These are phyloP conservation scores for Bellardia pandia DNA, from an alignment of 2,888 invertebrate genomes.

Conservation along the genomic window DNA sequence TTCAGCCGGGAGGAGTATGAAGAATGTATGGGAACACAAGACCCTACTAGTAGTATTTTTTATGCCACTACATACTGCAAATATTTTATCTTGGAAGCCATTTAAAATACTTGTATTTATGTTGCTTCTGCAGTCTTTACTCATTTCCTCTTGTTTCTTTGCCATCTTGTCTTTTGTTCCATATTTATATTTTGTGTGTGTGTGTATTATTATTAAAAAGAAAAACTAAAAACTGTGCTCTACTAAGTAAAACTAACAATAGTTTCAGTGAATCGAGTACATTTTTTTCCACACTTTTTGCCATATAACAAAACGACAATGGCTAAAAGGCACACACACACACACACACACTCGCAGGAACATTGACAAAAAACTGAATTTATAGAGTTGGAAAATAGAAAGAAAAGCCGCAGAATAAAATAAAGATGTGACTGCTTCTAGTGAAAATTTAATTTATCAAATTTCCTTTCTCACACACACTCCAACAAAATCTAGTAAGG, in stretches of 20 bases:
- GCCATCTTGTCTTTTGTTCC: constrained; percentile 53
- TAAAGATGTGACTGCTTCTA: constrained; percentile 54
- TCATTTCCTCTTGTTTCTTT: constrained; percentile 34
- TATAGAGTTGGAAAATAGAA: constrained; percentile 46
- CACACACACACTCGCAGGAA: background rate
- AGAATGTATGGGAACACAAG: background rate
- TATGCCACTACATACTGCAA: constrained; percentile 55
- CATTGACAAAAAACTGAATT: constrained; percentile 52
- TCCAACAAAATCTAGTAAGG: too few species aligned
- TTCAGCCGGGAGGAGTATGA: background rate
- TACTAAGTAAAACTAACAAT: constrained; percentile 70
- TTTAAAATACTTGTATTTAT: constrained; percentile 67
- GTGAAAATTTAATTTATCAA: constrained; percentile 72
- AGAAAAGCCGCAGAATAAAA: constrained; percentile 10
- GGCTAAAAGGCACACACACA: constrained; percentile 33
- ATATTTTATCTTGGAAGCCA: constrained; percentile 71
- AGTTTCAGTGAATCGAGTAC: constrained; percentile 45
- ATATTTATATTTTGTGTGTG: background rate
- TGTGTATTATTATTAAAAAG: background rate
- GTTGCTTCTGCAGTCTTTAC: constrained; percentile 29
- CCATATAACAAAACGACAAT: constrained; percentile 35
- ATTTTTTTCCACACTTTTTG: constrained; percentile 19
- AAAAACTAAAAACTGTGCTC: constrained; percentile 42
- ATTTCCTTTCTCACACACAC: constrained; percentile 55
- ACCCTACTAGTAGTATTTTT: constrained; percentile 17